Conservation (phyloP, 2,888 invertebrate species). For the Phyllotreta cruciferae region DNA sequence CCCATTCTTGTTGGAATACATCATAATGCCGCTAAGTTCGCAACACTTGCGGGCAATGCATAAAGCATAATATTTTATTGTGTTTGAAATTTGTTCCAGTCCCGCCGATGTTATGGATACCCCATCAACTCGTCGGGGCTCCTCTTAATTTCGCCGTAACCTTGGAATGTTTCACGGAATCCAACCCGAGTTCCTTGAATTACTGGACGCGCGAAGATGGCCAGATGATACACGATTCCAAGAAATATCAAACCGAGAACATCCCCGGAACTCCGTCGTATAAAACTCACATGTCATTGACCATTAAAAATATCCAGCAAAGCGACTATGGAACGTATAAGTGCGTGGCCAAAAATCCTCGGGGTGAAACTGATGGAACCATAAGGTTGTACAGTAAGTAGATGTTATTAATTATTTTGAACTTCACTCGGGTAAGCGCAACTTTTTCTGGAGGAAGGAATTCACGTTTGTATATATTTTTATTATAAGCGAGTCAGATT, state of each 20-base stretch:
- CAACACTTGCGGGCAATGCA: background rate
- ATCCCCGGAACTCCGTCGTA: constrained; percentile 74
- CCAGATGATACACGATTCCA: constrained; percentile 86
- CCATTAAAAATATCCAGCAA: constrained; percentile 77
- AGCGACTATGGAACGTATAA: constrained; percentile 88
- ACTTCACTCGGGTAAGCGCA: too few species aligned
- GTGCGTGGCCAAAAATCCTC: constrained; percentile 88
- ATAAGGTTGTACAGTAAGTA: constrained; percentile 88
- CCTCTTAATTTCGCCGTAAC: constrained; percentile 84
- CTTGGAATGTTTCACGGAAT: constrained; percentile 88
- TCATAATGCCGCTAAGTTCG: background rate
- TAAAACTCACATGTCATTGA: constrained; percentile 87
- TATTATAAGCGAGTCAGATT: too few species aligned
- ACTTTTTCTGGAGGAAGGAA: background rate
- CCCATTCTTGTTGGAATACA: background rate
- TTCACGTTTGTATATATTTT: background rate
- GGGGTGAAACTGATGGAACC: constrained; percentile 89
- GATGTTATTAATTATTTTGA: constrained; percentile 28
- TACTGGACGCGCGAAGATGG: constrained; percentile 90
- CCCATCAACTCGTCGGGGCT: constrained; percentile 87
- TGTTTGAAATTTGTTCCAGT: constrained; percentile 63
- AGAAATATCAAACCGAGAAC: constrained; percentile 81
- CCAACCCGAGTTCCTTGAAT: constrained; percentile 88
- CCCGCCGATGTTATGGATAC: constrained; percentile 91
- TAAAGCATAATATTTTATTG: background rate